Conservation (phyloP, 2,797 vertebrate genomes). For the Syngnathus rostellatus region DNA sequence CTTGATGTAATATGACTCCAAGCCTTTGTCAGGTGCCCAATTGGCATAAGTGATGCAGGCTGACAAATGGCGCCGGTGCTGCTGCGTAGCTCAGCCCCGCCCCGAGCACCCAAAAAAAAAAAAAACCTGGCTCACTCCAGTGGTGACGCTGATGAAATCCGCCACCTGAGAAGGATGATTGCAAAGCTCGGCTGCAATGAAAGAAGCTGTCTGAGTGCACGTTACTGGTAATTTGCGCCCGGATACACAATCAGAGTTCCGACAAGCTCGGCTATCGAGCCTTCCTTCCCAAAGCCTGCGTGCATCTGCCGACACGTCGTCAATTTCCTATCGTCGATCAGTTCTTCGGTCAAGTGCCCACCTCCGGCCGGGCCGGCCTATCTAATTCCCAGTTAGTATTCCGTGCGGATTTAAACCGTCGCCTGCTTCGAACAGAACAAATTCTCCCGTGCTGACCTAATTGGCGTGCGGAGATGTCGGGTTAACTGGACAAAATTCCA, state of each 20-base stretch:
- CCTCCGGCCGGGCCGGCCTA: too few relatives aligned
- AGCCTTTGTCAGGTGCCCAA: constrained; percentile 49
- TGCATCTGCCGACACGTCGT: too few relatives aligned
- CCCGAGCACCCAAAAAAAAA: neutral
- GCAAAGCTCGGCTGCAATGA: constrained; percentile 19
- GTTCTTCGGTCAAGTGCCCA: neutral
- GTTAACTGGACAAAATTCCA: constrained; percentile 2
- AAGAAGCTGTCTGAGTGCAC: constrained; percentile 27
- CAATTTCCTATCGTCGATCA: too few relatives aligned
- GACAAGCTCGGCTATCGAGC: neutral
- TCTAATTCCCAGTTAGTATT: neutral
- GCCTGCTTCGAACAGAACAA: neutral
- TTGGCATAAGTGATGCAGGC: constrained; percentile 29
- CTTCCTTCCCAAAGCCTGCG: too few relatives aligned
- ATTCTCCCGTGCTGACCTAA: neutral
- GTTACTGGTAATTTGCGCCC: constrained; percentile 24
- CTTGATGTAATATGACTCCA: constrained; percentile 46
- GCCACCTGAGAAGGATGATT: neutral
- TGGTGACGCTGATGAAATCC: neutral
- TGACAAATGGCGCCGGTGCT: constrained; percentile 36
- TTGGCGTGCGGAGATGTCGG: neutral
- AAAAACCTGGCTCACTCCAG: neutral
- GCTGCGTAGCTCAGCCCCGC: constrained; percentile 25
- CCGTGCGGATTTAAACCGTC: neutral
- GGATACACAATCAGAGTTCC: constrained; percentile 21